Conservation (phyloP, 1,140 invertebrate species). For the Zaprionus kolodkinae region DNA sequence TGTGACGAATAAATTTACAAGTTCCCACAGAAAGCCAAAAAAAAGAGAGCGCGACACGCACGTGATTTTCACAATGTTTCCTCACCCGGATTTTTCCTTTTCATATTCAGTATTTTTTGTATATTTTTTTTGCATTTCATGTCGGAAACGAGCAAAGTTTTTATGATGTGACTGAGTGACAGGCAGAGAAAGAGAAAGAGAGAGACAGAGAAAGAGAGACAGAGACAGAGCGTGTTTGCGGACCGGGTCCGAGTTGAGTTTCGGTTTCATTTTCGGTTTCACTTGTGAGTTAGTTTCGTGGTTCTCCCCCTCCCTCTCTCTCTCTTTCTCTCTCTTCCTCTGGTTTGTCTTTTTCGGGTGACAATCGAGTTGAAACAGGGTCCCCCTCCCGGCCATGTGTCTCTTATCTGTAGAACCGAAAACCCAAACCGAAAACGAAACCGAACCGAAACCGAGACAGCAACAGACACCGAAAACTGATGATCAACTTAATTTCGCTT, state of each 20-base stretch:
- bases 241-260: constrained; percentile 21
- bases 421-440: constrained; percentile 1
- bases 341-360: neutral
- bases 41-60: constrained; percentile 59
- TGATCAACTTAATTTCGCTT: constrained; percentile 44
- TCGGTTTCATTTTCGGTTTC: constrained; percentile 54
- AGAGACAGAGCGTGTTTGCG: constrained; percentile 25
- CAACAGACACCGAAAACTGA: constrained; percentile 31
- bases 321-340: too few species aligned
- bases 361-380: neutral
- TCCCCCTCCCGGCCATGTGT: constrained; percentile 23
- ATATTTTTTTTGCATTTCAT: constrained; percentile 1
- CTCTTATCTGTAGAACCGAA: constrained; percentile 44
- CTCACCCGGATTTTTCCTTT: constrained; percentile 20
- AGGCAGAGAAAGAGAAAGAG: neutral
- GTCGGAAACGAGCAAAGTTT: constrained; percentile 62
- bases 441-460: constrained; percentile 19
- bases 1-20: constrained; percentile 74
- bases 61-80: constrained; percentile 76
- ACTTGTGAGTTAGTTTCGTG: constrained; percentile 33
- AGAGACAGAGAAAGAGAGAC: too few species aligned
- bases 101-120: constrained; percentile 31
- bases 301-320: constrained; percentile 14
- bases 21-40: neutral
- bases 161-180: constrained; percentile 56